Percentiles rank a stretch among this genome's conserved stretches.
Conservation (phyloP, 2,888 invertebrate species). For the Plebejus melissa region DNA sequence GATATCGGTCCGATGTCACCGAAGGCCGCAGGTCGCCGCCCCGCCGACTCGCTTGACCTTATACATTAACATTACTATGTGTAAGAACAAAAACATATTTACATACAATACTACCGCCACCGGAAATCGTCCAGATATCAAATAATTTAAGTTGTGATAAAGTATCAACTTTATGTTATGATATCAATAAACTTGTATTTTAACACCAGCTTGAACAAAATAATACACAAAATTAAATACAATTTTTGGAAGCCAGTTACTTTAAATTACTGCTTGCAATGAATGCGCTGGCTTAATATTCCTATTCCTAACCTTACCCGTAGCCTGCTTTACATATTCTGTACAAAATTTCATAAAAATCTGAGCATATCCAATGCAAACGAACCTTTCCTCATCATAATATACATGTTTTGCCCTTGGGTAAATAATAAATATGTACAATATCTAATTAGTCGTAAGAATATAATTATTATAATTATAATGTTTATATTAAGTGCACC, state of each 20-base stretch:
- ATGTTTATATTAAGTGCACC: background rate
- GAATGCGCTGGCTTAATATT: too few species aligned
- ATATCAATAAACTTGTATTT: background rate
- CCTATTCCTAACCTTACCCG: too few species aligned
- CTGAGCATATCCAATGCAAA: too few species aligned
- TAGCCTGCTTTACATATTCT: too few species aligned
- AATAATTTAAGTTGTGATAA: background rate
- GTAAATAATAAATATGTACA: too few species aligned
- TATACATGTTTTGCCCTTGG: too few species aligned
- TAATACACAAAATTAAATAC: too few species aligned
- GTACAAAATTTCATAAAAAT: too few species aligned
- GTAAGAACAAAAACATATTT: background rate
- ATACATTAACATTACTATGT: background rate
- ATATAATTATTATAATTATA: too few species aligned
- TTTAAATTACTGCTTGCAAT: too few species aligned
- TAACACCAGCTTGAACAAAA: background rate
- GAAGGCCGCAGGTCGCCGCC: background rate
- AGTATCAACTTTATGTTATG: background rate
- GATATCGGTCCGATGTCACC: background rate
- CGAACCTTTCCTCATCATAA: background rate
- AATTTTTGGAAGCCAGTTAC: too few species aligned
- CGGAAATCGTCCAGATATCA: background rate
- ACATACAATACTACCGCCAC: background rate
- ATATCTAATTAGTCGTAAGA: too few species aligned
- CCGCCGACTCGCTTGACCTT: background rate